These are phyloP conservation scores for Medauroidea extradentata DNA, from an alignment of 1,140 invertebrate species.

Conservation along the genomic window DNA sequence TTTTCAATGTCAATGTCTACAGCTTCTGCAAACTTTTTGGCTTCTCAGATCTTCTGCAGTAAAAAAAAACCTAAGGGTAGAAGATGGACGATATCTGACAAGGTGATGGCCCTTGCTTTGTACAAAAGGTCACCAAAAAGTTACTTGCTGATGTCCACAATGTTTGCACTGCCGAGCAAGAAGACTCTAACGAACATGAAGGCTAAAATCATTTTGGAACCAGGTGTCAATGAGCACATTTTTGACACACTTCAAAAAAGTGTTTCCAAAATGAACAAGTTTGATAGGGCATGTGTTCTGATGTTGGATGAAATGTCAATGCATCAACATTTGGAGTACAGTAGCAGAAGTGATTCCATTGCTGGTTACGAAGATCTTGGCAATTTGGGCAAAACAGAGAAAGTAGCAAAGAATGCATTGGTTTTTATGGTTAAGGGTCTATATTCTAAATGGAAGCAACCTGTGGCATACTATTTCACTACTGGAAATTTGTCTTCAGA, in stretches of 20 bases:
- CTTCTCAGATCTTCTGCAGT: background rate
- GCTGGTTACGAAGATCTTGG: background rate
- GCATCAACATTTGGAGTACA: background rate
- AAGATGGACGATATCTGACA: background rate
- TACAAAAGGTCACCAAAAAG: background rate
- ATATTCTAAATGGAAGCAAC: background rate
- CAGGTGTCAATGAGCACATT: background rate
- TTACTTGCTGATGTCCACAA: background rate
- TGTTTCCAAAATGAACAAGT: background rate
- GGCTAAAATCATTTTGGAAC: background rate
- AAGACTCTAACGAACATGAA: background rate
- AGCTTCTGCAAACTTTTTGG: background rate
- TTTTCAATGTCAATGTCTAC: too few species aligned
- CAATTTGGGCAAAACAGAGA: background rate
- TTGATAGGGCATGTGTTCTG: background rate
- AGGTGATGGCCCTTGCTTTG: background rate
- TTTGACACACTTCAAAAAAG: background rate
- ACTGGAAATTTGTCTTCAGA: background rate
- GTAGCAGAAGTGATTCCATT: background rate
- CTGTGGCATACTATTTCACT: background rate
- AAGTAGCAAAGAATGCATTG: background rate
- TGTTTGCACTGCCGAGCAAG: background rate
- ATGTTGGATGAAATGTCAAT: conserved; percentile 5
- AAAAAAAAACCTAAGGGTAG: background rate
- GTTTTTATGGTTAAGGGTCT: conserved; percentile 7